A percentile compares a stretch with the other conserved stretches of the same genome.
Evolutionary conservation across 2,888 invertebrate genomes (phyloP).

Genomic region (Lissocephala sabroskyi): DNA sequence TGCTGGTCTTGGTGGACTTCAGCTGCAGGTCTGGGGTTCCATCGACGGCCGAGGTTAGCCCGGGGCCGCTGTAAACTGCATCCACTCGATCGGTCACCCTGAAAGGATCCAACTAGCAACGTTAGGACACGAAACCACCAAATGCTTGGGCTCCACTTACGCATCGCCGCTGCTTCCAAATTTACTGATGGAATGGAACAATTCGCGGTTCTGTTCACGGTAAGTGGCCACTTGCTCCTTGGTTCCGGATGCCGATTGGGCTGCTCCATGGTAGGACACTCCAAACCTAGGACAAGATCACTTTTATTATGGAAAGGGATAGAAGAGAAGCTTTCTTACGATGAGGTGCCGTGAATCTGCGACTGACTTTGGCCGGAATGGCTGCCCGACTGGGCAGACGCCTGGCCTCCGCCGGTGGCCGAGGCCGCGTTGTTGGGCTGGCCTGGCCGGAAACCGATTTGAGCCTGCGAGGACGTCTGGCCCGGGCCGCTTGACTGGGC

Average conservation of each 20-base stretch:
- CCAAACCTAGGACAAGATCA: slow-evolving; percentile 75
- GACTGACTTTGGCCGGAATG: slow-evolving; percentile 86
- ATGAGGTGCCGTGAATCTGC: slow-evolving; percentile 85
- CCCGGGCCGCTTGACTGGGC: slow-evolving; percentile 89
- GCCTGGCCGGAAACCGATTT: slow-evolving; percentile 87
- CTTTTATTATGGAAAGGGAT: too few species aligned
- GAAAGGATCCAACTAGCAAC: too few species aligned
- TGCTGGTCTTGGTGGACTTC: slow-evolving; percentile 60
- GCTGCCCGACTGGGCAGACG: slow-evolving; percentile 84
- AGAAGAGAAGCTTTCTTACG: too few species aligned
- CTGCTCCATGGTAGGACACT: slow-evolving; percentile 84
- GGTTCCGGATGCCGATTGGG: slow-evolving; percentile 85
- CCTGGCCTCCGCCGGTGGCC: slow-evolving; percentile 83
- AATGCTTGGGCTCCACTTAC: slow-evolving; percentile 49
- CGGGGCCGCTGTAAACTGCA: slow-evolving; percentile 59
- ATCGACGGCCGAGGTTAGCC: slow-evolving; percentile 44
- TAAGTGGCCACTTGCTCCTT: slow-evolving; percentile 75
- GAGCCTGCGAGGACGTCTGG: slow-evolving; percentile 89
- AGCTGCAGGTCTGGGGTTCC: slow-evolving; percentile 60
- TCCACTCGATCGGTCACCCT: slow-evolving; percentile 70
- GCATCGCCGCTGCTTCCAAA: slow-evolving; percentile 67
- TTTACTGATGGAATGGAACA: slow-evolving; percentile 78
- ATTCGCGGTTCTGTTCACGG: slow-evolving; percentile 80
- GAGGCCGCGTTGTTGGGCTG: slow-evolving; percentile 74
- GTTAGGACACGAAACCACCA: neutral